These are phyloP conservation scores for Microtus pennsylvanicus DNA, from an alignment of 2,113 vertebrate genomes.

Conservation along the genomic window DNA sequence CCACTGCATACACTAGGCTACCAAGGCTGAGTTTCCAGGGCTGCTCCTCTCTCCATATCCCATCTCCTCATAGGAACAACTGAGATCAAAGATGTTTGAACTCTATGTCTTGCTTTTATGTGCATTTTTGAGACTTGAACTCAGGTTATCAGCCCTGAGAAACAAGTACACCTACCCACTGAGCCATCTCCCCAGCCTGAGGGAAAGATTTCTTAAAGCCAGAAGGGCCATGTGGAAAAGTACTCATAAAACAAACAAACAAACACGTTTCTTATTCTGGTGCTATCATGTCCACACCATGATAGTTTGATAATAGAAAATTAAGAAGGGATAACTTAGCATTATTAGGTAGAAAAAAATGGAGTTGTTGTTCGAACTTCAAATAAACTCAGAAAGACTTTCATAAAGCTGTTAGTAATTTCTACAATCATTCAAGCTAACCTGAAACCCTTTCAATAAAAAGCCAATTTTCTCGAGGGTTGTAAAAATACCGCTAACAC, in stretches of 20 bases:
- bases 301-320: conserved; percentile 31
- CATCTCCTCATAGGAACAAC: not conserved
- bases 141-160: not conserved
- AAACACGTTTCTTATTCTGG: not conserved
- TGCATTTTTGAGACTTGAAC: not conserved
- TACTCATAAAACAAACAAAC: not conserved
- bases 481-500: conserved; percentile 39
- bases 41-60: too few relatives aligned
- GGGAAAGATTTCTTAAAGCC: conserved; percentile 9
- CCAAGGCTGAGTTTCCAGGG: not conserved
- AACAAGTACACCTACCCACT: not conserved
- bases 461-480: conserved; percentile 34
- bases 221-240: not conserved
- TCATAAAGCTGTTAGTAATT: conserved; percentile 34
- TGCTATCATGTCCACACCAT: not conserved
- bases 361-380: not conserved
- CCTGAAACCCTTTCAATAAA: conserved; percentile 41
- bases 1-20: not conserved
- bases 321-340: not conserved
- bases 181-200: not conserved
- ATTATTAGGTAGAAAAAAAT: conserved; percentile 4
- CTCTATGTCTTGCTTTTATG: not conserved
- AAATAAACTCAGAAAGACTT: conserved; percentile 19
- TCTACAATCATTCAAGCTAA: conserved; percentile 43
- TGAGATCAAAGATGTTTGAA: not conserved